A percentile compares a stretch with the other conserved stretches of the same genome.
phyloP scores from a whole-genome alignment of 2,113 vertebrate species.

The Castor canadensis region DNA sequence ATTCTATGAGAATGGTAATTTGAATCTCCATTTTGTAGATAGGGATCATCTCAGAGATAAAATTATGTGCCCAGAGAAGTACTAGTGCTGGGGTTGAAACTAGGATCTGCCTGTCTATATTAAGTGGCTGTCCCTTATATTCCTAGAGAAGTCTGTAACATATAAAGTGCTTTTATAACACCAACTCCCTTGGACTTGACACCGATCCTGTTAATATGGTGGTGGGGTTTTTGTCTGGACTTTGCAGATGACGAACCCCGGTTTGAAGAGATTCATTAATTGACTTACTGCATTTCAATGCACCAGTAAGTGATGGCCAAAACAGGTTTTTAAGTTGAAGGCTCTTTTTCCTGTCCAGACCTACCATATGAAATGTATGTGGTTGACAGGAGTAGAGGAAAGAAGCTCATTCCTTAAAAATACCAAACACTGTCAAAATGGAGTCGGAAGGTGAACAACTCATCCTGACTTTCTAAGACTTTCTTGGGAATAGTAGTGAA shows the following conservation, averaged over 20 bases:
- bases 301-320: background rate
- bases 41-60: slow-evolving; percentile 35
- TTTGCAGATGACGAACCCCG: background rate
- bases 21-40: slow-evolving; percentile 56
- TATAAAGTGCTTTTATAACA: background rate
- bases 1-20: slow-evolving; percentile 60
- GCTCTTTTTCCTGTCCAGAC: background rate
- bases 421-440: too few relatives aligned
- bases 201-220: background rate
- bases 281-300: background rate
- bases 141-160: background rate
- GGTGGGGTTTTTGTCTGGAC: background rate
- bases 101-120: background rate
- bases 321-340: background rate
- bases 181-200: background rate
- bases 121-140: background rate
- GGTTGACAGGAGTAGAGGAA: background rate
- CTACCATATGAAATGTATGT: background rate
- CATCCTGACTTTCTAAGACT: background rate
- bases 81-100: background rate
- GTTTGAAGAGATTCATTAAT: background rate
- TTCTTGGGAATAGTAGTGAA: background rate
- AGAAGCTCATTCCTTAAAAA: background rate
- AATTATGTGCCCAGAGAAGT: background rate
- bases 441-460: background rate